Percentiles rank a stretch among this genome's conserved stretches.
These are phyloP conservation scores for Apodemia hepburni DNA, from an alignment of 2,888 invertebrate genomes.

Conservation along the genomic window DNA sequence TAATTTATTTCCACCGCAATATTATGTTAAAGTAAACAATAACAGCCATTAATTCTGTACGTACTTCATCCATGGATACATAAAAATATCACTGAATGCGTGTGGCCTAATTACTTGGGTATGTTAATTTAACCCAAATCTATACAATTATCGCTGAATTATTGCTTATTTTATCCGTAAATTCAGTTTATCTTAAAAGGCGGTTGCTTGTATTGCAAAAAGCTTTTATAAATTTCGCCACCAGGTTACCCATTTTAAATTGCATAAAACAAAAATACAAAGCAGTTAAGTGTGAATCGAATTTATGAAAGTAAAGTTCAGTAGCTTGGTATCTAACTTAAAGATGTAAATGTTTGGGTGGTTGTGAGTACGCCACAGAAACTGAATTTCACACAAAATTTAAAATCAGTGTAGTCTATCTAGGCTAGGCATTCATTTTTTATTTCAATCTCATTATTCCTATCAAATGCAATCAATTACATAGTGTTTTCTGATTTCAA, in stretches of 20 bases:
- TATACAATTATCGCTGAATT: slow-evolving; percentile 8
- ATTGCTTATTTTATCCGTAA: neutral
- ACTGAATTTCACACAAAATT: too few species aligned
- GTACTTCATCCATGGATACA: slow-evolving; percentile 2
- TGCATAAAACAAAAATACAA: neutral
- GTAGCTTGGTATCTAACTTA: neutral
- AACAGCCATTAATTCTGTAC: neutral
- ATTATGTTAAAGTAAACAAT: neutral
- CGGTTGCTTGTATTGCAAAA: neutral
- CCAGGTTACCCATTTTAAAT: neutral
- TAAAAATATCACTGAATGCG: neutral
- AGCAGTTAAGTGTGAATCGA: neutral
- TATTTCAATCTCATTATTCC: too few species aligned
- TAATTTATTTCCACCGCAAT: neutral
- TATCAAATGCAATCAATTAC: too few species aligned
- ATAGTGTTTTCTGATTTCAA: too few species aligned
- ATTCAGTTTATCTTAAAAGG: neutral
- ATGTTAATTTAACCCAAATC: neutral
- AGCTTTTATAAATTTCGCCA: neutral
- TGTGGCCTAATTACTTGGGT: neutral
- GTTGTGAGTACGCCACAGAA: neutral
- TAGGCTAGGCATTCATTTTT: too few species aligned
- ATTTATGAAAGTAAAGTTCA: neutral
- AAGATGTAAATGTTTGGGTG: neutral
- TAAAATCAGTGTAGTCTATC: too few species aligned